These are phyloP conservation scores for Calonectris borealis DNA, from an alignment of 2,113 vertebrate genomes.

Conservation along the genomic window DNA sequence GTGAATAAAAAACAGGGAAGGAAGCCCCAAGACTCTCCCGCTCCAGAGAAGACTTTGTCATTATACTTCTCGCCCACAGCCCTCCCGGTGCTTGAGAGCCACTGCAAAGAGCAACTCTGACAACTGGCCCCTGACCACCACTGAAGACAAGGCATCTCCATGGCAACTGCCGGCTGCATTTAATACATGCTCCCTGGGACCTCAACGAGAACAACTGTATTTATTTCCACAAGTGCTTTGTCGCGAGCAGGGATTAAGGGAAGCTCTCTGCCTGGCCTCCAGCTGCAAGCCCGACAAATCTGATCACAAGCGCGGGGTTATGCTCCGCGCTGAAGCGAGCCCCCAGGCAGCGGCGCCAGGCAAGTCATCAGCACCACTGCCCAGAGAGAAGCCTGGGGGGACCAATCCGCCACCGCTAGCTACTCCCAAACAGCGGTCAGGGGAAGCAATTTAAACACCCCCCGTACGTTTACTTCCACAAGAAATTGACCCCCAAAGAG, in stretches of 20 bases:
- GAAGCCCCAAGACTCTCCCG: not conserved
- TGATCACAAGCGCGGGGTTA: not conserved
- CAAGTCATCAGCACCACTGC: not conserved
- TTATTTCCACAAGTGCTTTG: not conserved
- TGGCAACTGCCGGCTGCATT: not conserved
- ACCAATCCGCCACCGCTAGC: not conserved
- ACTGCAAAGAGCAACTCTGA: not conserved
- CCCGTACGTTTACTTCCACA: not conserved
- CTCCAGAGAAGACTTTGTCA: not conserved
- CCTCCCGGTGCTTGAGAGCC: accelerated
- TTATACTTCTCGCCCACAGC: accelerated
- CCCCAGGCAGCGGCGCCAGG: not conserved
- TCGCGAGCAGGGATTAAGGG: not conserved
- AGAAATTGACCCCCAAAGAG: not conserved
- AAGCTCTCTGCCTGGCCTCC: not conserved
- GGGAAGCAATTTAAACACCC: not conserved
- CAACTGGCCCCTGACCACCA: not conserved
- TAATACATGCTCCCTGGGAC: not conserved
- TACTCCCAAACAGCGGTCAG: not conserved
- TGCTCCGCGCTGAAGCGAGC: accelerated
- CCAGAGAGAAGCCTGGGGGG: too few species aligned
- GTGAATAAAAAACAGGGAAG: not conserved
- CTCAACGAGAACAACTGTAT: not conserved
- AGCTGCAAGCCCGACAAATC: not conserved
- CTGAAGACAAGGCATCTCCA: not conserved